Base-by-base conservation (phyloP, 2,113 vertebrate species). In the Apteryx mantelli region DNA sequence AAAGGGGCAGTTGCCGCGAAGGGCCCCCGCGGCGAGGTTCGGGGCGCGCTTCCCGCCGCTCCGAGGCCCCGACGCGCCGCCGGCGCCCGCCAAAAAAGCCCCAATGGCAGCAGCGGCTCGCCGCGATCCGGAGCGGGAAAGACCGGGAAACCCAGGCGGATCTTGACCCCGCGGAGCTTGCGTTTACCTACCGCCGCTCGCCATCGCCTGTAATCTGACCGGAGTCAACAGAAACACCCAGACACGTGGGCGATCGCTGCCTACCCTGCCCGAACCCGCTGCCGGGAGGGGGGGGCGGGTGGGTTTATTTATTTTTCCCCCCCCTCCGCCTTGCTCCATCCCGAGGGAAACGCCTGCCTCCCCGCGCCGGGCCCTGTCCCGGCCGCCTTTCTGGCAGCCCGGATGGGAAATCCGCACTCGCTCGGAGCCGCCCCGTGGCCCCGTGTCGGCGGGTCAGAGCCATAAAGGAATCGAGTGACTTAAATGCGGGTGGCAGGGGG, bases 141-240 rank as follows among this genome's bases (percentile, higher is more conserved):
- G 53, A 94, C 38, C 91, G 86, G 95, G 95, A 92, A 96, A 50
- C 75, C 58, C 86, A 38, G 68, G 78, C 40, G 25, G 91, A 97
- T 95, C 81, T 86, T 38, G 69, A 61, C 16, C n/a, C 75, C 44
- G 18, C 60, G 3, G 2, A 25, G 83, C 61, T 77, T 5, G 1
- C 81, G 5, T 90, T 96, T 58, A 61, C 92, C 34, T 2, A 36
- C 64, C 4, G 6, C 36, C 48, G 32, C 90, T 75, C 83, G 56
- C 86, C 91, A 86, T 93, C 94, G 56, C 84, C 38, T 7, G 13
- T 82, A 36, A 95, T 44, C 86, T 82, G 91, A 92, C 92, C 61
- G 87, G 92, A 95, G 95, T 97, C 96, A 92, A 89, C 74, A 97
- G 92, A 71, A 97, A 95, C 96, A 92, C 91, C 92, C 92, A 92